phyloP scores from a whole-genome alignment of 2,797 vertebrate species.

The Masticophis lateralis region DNA sequence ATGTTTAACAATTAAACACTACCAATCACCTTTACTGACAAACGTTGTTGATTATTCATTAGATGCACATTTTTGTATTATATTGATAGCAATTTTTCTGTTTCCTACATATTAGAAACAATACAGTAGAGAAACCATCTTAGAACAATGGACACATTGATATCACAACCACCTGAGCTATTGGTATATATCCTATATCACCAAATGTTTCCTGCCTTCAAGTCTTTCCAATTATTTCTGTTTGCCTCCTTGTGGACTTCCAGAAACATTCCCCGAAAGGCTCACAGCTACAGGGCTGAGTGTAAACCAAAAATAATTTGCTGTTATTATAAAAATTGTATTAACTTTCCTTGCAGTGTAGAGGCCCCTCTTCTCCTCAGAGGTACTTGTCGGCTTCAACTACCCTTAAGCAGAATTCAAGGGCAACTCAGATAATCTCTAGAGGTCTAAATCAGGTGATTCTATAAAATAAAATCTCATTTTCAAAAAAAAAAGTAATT shows the following conservation, averaged over 20 bases:
- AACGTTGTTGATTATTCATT: background rate
- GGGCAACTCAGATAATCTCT: background rate
- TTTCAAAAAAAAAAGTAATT: slow-evolving; percentile 1
- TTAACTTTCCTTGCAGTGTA: slow-evolving; percentile 2
- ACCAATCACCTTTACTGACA: background rate
- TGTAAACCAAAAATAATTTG: slow-evolving; percentile 24
- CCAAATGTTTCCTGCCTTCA: background rate
- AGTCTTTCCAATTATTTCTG: slow-evolving; percentile 28
- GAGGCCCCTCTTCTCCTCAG: slow-evolving; percentile 2
- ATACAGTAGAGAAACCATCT: background rate
- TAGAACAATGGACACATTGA: background rate
- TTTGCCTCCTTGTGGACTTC: background rate
- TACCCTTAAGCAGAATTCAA: slow-evolving; percentile 12
- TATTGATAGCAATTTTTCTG: background rate
- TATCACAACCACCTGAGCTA: background rate
- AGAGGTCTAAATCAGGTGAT: background rate
- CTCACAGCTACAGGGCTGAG: slow-evolving; percentile 13
- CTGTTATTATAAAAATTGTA: slow-evolving; percentile 7
- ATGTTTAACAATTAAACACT: background rate
- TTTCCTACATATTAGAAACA: background rate
- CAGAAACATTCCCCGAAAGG: slow-evolving; percentile 5
- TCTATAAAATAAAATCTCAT: background rate
- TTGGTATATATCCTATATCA: background rate
- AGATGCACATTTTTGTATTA: background rate
- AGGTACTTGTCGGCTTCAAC: background rate